Percentiles rank a stretch among this genome's conserved stretches.
Evolutionary conservation across 2,113 vertebrate species (phyloP).

Genomic region (Paramormyrops kingsleyae): DNA sequence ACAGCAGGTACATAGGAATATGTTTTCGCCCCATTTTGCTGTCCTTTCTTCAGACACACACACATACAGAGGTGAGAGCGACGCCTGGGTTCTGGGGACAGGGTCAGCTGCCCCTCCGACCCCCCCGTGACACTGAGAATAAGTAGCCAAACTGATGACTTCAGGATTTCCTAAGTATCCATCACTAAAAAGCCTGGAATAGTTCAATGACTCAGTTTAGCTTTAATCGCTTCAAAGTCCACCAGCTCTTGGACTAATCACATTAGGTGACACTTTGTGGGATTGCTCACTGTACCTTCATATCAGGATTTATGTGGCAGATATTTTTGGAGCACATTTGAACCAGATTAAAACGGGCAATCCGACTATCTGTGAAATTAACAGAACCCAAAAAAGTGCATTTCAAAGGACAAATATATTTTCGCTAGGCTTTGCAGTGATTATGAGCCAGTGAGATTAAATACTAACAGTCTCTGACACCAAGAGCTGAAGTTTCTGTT

Average conservation of each 20-base stretch:
- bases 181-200: not conserved
- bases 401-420: not conserved
- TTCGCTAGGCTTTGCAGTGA: not conserved
- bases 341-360: slow-evolving; percentile 3
- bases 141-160: not conserved
- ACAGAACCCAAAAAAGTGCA: not conserved
- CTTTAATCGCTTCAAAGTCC: slow-evolving; percentile 18
- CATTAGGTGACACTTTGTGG: not conserved
- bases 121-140: not conserved
- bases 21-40: not conserved
- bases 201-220: not conserved
- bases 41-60: not conserved
- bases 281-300: not conserved
- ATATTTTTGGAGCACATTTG: slow-evolving; percentile 10
- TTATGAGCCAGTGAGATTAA: not conserved
- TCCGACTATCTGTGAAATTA: slow-evolving; percentile 1
- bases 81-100: not conserved
- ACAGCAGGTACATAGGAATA: not conserved
- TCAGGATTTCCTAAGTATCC: not conserved
- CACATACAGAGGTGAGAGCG: not conserved
- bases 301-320: not conserved
- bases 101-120: not conserved
- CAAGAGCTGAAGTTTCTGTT: not conserved
- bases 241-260: slow-evolving; percentile 16
- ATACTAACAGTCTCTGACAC: not conserved